Percentiles rank a stretch among this genome's conserved stretches.
Evolutionary conservation across 2,797 vertebrate species (phyloP).

Genomic region (Lates japonicus): DNA sequence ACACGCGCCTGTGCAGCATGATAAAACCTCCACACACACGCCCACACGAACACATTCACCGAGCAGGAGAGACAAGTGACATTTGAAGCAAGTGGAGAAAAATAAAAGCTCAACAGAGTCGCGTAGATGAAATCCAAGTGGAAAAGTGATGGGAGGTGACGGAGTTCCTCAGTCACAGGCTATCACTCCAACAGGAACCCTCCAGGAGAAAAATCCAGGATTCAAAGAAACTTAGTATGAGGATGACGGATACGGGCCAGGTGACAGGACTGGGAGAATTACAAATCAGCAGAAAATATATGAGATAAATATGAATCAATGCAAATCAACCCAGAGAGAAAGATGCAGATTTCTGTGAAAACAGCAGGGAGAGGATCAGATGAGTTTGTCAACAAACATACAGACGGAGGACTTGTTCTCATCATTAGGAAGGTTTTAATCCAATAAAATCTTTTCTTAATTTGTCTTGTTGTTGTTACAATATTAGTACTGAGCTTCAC

Average conservation of each 20-base stretch:
- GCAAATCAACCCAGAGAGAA: not conserved
- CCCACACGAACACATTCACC: not conserved
- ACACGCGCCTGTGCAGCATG: not conserved
- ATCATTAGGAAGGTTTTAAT: slow-evolving; percentile 3
- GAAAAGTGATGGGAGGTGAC: slow-evolving; percentile 25
- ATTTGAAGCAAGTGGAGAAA: not conserved
- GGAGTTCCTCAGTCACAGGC: slow-evolving; percentile 25
- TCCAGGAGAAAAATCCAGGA: slow-evolving; percentile 27
- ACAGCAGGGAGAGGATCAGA: not conserved
- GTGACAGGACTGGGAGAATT: not conserved
- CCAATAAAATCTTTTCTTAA: not conserved
- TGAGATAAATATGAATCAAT: not conserved
- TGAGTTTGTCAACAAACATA: slow-evolving; percentile 6
- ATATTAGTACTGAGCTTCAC: not conserved
- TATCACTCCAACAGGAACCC: slow-evolving; percentile 10
- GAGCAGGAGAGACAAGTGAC: not conserved
- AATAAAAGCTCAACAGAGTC: slow-evolving; percentile 51
- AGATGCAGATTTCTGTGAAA: not conserved
- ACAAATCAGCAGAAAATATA: not conserved
- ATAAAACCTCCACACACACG: slow-evolving; percentile 6
- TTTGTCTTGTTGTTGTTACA: not conserved
- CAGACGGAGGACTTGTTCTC: not conserved
- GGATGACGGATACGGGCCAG: not conserved
- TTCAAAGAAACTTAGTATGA: slow-evolving; percentile 14
- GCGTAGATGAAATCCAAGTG: slow-evolving; percentile 47